Conservation (phyloP, 1,140 invertebrate species). For the Eueides isabella region DNA sequence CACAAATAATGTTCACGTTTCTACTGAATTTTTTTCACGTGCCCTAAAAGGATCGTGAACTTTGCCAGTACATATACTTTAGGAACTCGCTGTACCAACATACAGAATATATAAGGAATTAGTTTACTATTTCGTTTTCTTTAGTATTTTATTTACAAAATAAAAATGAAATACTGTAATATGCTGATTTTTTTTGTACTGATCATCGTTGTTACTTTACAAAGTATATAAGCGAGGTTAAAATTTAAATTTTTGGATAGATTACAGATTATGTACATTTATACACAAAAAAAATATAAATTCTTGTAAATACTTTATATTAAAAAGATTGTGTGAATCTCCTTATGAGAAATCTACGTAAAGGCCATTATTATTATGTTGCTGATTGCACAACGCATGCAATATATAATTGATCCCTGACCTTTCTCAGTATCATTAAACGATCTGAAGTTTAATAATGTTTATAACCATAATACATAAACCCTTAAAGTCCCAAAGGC, state of each 20-base stretch:
- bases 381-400: neutral
- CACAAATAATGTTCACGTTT: neutral
- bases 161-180: too few relatives aligned
- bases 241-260: too few relatives aligned
- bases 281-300: neutral
- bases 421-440: neutral
- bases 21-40: neutral
- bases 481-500: neutral
- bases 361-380: neutral
- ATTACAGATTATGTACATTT: too few relatives aligned
- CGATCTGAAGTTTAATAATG: neutral
- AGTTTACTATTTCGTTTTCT: neutral
- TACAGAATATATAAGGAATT: neutral
- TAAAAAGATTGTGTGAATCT: neutral
- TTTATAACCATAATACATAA: neutral
- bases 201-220: neutral
- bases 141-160: too few relatives aligned
- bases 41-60: neutral
- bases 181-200: too few relatives aligned
- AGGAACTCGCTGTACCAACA: neutral
- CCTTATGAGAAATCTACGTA: neutral
- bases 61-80: slow-evolving; percentile 2
- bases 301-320: neutral
- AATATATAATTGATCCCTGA: neutral
- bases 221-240: too few relatives aligned